Conservation (phyloP, 2,888 invertebrate genomes). For the Automeris io region DNA sequence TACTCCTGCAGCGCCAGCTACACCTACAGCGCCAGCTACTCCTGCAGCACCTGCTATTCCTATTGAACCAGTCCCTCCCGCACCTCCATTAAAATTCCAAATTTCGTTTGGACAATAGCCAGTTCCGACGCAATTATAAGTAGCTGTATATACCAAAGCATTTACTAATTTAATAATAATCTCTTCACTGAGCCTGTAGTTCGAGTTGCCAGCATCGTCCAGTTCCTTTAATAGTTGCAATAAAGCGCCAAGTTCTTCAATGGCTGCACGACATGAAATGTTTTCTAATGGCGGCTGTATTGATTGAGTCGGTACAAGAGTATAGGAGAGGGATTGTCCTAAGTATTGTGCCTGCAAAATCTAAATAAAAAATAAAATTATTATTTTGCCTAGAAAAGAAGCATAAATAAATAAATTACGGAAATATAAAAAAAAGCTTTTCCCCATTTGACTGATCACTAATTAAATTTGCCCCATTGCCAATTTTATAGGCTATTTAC, state of each 20-base stretch:
- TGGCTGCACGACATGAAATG: neutral
- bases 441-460: no score
- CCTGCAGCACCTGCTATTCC: neutral
- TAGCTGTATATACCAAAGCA: neutral
- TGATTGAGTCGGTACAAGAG: neutral
- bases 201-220: neutral
- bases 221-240: neutral
- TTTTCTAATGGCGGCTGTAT: no score
- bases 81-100: neutral
- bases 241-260: neutral
- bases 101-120: neutral
- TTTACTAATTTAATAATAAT: neutral
- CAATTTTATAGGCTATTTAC: no score
- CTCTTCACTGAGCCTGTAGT: neutral
- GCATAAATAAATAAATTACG: no score
- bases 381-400: no score
- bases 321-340: neutral
- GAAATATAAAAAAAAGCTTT: no score
- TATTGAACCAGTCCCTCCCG: neutral
- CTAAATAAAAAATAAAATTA: neutral
- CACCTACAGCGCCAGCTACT: neutral
- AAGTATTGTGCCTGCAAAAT: neutral
- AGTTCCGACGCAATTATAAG: neutral
- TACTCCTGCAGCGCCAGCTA: neutral
- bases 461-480: no score